Conservation (phyloP, 2,888 invertebrate genomes). For the Drosophila putrida region DNA sequence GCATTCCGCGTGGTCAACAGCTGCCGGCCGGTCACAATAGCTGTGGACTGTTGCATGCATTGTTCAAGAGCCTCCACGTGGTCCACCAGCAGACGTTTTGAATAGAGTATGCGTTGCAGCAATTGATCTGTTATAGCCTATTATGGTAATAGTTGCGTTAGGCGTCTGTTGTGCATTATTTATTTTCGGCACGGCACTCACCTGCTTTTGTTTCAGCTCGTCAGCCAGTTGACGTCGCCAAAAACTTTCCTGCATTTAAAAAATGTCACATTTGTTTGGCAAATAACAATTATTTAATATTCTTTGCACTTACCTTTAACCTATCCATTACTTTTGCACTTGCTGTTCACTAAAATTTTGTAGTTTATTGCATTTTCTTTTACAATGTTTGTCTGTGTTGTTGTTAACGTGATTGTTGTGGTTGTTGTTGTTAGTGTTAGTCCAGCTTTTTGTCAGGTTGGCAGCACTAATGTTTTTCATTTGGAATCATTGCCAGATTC, state of each 20-base stretch:
- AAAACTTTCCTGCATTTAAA: slow-evolving; percentile 39
- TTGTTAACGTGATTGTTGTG: too few species aligned
- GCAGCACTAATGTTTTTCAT: too few species aligned
- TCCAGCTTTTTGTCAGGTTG: too few species aligned
- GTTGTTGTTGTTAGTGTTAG: too few species aligned
- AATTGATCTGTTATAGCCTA: slow-evolving; percentile 76
- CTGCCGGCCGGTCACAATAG: slow-evolving; percentile 47
- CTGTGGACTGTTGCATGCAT: slow-evolving; percentile 60
- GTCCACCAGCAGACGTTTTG: slow-evolving; percentile 84
- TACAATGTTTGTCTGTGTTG: slow-evolving; percentile 34
- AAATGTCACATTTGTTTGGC: neutral
- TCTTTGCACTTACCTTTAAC: slow-evolving; percentile 34
- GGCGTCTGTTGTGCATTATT: slow-evolving; percentile 12
- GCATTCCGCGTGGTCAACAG: slow-evolving; percentile 77
- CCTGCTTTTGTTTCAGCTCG: slow-evolving; percentile 83
- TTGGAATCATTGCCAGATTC: too few species aligned
- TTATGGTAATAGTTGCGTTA: slow-evolving; percentile 1
- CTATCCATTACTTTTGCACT: slow-evolving; percentile 43
- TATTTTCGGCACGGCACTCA: slow-evolving; percentile 53
- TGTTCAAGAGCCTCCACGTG: slow-evolving; percentile 84
- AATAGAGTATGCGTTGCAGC: slow-evolving; percentile 81
- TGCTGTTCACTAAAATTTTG: slow-evolving; percentile 13
- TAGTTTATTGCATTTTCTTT: slow-evolving; percentile 29
- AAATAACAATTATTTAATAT: neutral
- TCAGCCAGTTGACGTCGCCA: slow-evolving; percentile 63